A percentile compares a stretch with the other conserved stretches of the same genome.
These are phyloP conservation scores for Barypeithes pellucidus DNA, from an alignment of 2,888 invertebrate species.

Conservation along the genomic window DNA sequence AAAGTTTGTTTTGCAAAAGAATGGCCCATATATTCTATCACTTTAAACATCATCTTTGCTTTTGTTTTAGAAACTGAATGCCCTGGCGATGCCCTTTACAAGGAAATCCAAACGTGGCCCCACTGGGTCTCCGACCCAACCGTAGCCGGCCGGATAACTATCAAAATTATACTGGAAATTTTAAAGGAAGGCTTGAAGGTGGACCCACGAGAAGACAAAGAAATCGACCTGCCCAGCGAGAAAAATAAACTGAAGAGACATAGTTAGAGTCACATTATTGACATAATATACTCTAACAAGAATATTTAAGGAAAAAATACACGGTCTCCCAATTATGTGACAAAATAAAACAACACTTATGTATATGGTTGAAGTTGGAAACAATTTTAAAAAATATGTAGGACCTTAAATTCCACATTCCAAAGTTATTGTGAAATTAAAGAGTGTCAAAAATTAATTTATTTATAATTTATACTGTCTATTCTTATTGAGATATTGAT, in stretches of 20 bases:
- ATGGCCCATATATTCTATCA: neutral
- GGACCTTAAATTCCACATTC: too few relatives aligned
- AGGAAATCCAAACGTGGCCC: conserved; percentile 78
- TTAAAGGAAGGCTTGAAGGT: conserved; percentile 25
- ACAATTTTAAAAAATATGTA: too few relatives aligned
- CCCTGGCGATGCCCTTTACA: conserved; percentile 77
- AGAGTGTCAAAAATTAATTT: too few relatives aligned
- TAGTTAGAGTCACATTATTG: neutral
- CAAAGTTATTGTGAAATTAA: too few relatives aligned
- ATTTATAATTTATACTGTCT: too few relatives aligned
- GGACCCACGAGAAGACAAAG: conserved; percentile 18
- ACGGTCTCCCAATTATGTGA: neutral
- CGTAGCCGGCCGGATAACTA: neutral
- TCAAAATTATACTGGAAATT: neutral
- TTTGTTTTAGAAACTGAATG: conserved; percentile 74
- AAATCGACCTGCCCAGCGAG: conserved; percentile 1
- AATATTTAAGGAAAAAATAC: neutral
- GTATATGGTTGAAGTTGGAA: too few relatives aligned
- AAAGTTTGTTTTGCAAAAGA: too few relatives aligned
- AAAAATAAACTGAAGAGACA: conserved; percentile 36
- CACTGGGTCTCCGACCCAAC: conserved; percentile 65
- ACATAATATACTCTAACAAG: conserved; percentile 6
- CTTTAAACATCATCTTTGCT: too few relatives aligned
- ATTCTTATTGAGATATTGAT: too few relatives aligned
- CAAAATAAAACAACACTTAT: too few relatives aligned